Percentiles rank a stretch among this genome's conserved stretches.
These are phyloP conservation scores for Fissipunctia ypsillon DNA, from an alignment of 2,888 invertebrate genomes.

Conservation along the genomic window DNA sequence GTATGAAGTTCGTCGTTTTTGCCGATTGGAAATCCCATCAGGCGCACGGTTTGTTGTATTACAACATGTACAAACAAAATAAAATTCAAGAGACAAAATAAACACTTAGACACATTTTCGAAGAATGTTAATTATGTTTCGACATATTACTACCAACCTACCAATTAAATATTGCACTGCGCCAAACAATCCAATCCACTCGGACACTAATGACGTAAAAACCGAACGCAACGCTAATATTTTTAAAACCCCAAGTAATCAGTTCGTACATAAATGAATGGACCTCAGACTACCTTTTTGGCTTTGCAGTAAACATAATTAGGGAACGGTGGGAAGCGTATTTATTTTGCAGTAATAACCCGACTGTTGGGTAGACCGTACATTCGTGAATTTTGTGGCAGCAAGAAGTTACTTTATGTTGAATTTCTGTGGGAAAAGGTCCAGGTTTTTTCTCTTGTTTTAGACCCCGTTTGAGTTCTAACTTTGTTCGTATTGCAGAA, in stretches of 20 bases:
- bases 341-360: constrained; percentile 56
- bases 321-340: constrained; percentile 27
- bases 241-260: constrained; percentile 34
- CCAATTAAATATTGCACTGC: not conserved
- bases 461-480: not conserved
- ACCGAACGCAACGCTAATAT: constrained; percentile 2
- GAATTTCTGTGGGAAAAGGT: constrained; percentile 6
- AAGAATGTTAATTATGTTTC: not conserved
- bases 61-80: not conserved
- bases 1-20: not conserved
- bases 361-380: constrained; percentile 6
- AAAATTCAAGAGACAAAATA: not conserved
- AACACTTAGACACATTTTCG: not conserved
- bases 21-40: not conserved
- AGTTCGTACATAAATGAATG: constrained; percentile 48
- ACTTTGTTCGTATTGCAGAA: not conserved
- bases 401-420: constrained; percentile 24
- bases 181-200: constrained; percentile 11
- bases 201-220: not conserved
- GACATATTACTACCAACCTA: not conserved
- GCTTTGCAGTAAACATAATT: constrained; percentile 57
- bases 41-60: not conserved
- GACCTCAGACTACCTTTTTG: constrained; percentile 40
- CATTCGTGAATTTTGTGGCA: constrained; percentile 19
- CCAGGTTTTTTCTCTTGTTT: not conserved